Conservation (phyloP, 2,797 vertebrate species). For the Coccyzus lansbergi region DNA sequence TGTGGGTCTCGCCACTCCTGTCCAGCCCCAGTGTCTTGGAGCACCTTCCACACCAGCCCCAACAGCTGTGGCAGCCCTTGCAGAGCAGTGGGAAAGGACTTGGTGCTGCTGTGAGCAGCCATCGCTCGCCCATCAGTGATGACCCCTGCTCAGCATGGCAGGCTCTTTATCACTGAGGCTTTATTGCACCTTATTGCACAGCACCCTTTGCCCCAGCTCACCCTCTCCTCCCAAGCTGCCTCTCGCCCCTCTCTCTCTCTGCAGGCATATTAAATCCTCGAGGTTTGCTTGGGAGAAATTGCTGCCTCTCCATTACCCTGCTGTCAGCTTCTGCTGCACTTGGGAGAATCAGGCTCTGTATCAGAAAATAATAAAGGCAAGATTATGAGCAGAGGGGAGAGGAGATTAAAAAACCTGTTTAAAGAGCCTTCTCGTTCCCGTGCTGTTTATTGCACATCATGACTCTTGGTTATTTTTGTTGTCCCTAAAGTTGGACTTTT, state of each 20-base stretch:
- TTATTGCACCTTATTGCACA: neutral
- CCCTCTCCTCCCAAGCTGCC: neutral
- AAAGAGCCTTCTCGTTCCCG: constrained; percentile 7
- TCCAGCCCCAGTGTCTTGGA: neutral
- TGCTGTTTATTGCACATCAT: constrained; percentile 1
- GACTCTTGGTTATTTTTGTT: constrained; percentile 47
- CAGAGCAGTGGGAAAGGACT: neutral
- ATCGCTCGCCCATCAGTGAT: accelerated
- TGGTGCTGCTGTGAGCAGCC: accelerated
- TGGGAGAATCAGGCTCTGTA: constrained; percentile 56
- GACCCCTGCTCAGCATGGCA: neutral
- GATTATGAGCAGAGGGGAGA: constrained; percentile 54
- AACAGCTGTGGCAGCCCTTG: neutral
- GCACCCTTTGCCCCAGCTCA: neutral
- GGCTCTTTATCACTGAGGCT: accelerated
- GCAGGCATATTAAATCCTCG: constrained; percentile 12
- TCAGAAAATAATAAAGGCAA: constrained; percentile 70
- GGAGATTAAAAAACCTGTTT: constrained; percentile 66
- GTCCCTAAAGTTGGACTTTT: constrained; percentile 22
- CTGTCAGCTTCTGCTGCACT: constrained; percentile 40
- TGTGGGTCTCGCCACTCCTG: accelerated
- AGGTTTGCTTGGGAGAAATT: constrained; percentile 36
- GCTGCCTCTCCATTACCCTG: constrained; percentile 20
- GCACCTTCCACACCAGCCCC: neutral
- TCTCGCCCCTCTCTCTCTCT: neutral